Conservation (phyloP, 2,113 vertebrate genomes). For the Vidua chalybeata region DNA sequence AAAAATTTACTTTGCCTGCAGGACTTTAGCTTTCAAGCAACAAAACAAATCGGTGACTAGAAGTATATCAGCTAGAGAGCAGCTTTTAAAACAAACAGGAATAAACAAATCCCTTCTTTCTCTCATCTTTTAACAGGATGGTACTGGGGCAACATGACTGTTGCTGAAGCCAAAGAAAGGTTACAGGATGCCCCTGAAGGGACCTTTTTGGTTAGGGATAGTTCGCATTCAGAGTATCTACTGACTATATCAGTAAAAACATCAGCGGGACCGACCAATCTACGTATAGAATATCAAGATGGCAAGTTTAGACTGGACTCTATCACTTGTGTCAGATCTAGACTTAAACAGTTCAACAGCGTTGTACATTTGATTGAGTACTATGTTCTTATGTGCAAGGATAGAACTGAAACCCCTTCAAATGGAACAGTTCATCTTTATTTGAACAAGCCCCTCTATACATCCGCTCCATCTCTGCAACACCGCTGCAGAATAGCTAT, state of each 20-base stretch:
- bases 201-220: conserved; percentile 93
- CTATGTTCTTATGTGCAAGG: conserved; percentile 89
- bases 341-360: conserved; percentile 92
- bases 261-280: conserved; percentile 92
- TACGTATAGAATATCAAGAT: conserved; percentile 91
- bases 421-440: conserved; percentile 93
- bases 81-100: not conserved
- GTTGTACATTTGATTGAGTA: conserved; percentile 95
- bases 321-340: conserved; percentile 89
- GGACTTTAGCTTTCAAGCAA: not conserved
- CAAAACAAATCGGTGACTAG: not conserved
- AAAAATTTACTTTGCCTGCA: not conserved
- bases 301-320: conserved; percentile 97
- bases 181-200: conserved; percentile 89
- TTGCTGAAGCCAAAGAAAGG: conserved; percentile 92
- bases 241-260: conserved; percentile 97
- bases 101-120: conserved; percentile 22
- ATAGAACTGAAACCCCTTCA: conserved; percentile 75
- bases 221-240: conserved; percentile 92
- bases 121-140: conserved; percentile 80
- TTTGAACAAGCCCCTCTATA: conserved; percentile 90
- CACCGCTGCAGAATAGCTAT: conserved; percentile 91
- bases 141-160: conserved; percentile 95
- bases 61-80: not conserved
- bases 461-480: conserved; percentile 82